These are phyloP conservation scores for Paraescarpia echinospica DNA, from an alignment of 1,140 invertebrate species.

Conservation along the genomic window DNA sequence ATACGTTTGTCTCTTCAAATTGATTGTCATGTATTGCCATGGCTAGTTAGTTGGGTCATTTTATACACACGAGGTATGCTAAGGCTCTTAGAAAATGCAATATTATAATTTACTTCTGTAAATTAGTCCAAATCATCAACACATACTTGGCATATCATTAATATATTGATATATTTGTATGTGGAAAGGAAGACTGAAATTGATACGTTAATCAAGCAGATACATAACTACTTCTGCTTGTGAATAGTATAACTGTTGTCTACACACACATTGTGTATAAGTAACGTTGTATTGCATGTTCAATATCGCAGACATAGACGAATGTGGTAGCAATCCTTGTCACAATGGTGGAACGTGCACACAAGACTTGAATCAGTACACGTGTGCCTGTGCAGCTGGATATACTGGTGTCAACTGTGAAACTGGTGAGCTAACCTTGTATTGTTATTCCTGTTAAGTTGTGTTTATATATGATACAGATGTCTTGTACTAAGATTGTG, in stretches of 20 bases:
- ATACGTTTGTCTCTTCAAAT: too few relatives aligned
- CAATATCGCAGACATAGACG: background rate
- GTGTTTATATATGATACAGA: background rate
- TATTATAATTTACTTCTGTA: background rate
- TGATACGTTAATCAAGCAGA: too few relatives aligned
- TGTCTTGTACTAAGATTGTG: background rate
- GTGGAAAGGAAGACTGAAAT: too few relatives aligned
- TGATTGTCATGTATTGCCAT: background rate
- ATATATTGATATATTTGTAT: too few relatives aligned
- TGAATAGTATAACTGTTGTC: too few relatives aligned
- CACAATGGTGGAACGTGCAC: slow-evolving; percentile 17
- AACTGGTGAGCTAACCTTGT: background rate
- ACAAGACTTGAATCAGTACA: background rate
- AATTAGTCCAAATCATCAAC: background rate
- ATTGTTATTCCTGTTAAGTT: background rate
- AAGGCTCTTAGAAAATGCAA: background rate
- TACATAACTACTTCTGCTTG: too few relatives aligned
- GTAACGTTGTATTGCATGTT: background rate
- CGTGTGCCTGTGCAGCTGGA: slow-evolving; percentile 21
- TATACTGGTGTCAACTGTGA: slow-evolving; percentile 21
- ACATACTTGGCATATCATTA: background rate
- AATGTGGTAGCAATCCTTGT: slow-evolving; percentile 22
- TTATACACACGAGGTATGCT: background rate
- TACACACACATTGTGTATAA: too few relatives aligned
- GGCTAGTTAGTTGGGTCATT: background rate